phyloP scores from a whole-genome alignment of 2,888 invertebrate species.

The Dorcus parallelipipedus region DNA sequence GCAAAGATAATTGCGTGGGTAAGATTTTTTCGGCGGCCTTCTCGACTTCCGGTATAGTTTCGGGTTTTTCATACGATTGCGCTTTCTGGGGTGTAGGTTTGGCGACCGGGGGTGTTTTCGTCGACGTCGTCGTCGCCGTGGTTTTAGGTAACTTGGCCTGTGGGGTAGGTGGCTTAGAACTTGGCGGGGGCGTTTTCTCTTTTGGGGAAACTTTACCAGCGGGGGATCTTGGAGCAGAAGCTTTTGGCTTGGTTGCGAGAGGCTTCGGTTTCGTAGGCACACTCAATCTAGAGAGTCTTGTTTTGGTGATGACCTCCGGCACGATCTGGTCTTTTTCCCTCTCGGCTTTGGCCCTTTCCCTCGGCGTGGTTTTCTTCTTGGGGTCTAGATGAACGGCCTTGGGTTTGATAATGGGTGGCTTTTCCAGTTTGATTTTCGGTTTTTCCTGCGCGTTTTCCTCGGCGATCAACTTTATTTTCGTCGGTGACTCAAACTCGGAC shows the following conservation, averaged over 20 bases:
- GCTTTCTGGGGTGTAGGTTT: slow-evolving; percentile 42
- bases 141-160: slow-evolving; percentile 14
- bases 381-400: neutral
- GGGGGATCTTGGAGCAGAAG: slow-evolving; percentile 3
- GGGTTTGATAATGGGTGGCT: neutral
- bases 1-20: slow-evolving; percentile 50
- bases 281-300: slow-evolving; percentile 19
- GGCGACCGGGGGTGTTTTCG: slow-evolving; percentile 19
- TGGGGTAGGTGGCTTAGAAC: slow-evolving; percentile 8
- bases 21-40: slow-evolving; percentile 11
- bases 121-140: slow-evolving; percentile 33
- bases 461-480: neutral
- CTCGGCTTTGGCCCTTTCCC: slow-evolving; percentile 20
- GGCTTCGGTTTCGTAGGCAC: slow-evolving; percentile 18
- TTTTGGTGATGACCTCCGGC: slow-evolving; percentile 40
- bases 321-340: slow-evolving; percentile 50
- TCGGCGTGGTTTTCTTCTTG: slow-evolving; percentile 7
- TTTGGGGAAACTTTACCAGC: slow-evolving; percentile 4
- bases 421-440: slow-evolving; percentile 8
- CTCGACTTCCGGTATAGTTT: slow-evolving; percentile 17
- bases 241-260: slow-evolving; percentile 18
- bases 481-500: slow-evolving; percentile 18
- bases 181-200: slow-evolving; percentile 10
- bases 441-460: too few species aligned
- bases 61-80: slow-evolving; percentile 49